These are phyloP conservation scores for Anseranas semipalmata DNA, from an alignment of 2,113 vertebrate genomes.

Conservation along the genomic window DNA sequence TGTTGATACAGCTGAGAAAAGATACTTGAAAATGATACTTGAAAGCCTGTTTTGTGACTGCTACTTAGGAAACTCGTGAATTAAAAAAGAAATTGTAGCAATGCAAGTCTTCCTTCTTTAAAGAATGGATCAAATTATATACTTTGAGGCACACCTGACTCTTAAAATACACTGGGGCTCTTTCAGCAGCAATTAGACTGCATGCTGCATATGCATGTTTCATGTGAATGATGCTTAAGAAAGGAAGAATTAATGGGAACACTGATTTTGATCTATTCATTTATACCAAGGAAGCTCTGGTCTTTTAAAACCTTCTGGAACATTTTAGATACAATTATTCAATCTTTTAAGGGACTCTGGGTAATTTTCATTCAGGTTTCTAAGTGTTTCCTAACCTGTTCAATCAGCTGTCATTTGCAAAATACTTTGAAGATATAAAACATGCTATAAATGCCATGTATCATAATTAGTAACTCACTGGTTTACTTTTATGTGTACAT, in stretches of 20 bases:
- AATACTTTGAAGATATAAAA: not conserved
- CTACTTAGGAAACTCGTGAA: constrained; percentile 48
- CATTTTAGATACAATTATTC: constrained; percentile 16
- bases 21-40: constrained; percentile 14
- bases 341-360: not conserved
- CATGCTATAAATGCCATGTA: not conserved
- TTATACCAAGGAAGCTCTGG: constrained; percentile 1
- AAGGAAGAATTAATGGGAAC: not conserved
- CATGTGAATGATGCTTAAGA: not conserved
- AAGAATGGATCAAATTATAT: constrained; percentile 66
- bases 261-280: constrained; percentile 24
- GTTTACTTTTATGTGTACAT: constrained; percentile 32
- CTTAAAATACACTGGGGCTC: constrained; percentile 43
- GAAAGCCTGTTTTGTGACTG: constrained; percentile 20
- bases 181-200: not conserved
- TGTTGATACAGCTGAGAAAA: constrained; percentile 48
- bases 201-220: not conserved
- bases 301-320: constrained; percentile 25
- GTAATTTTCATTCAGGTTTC: not conserved
- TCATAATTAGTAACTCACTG: not conserved
- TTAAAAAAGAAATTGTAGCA: constrained; percentile 61
- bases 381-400: not conserved
- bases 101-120: constrained; percentile 49
- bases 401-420: not conserved
- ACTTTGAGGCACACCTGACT: constrained; percentile 53